Evolutionary conservation across 2,797 vertebrate genomes (phyloP), one percentile per base, ranked within the genome.

Genomic region (Lutra lutra): DNA sequence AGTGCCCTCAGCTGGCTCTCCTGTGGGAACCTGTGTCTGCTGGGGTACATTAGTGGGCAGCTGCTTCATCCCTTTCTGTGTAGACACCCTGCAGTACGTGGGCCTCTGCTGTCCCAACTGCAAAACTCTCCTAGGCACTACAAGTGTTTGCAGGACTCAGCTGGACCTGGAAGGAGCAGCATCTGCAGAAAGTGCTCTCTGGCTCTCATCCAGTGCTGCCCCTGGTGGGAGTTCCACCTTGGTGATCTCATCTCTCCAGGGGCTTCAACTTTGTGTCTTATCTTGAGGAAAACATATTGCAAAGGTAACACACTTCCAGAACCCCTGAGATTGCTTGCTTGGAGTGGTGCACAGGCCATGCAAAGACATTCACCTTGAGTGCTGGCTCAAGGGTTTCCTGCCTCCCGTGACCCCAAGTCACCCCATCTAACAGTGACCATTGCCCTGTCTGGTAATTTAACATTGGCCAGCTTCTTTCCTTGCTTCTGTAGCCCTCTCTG

Each of bases 41-140:
- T 99, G 91, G 99, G 99, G 70, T 99, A 99, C 80, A 0, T 98
- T 18, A 35, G 94, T 91, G 2, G 99, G 99, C 73, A 99, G 99
- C 98, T 99, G 99, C 97, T 99, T 99, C 98, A 99, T 99, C 96
- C 99, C 99, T 0, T 99, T 99, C 98, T 99, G 99, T 15, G 98
- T 99, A 84, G 98, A 99, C 54, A 98, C 99, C 4, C 98, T 99
- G 38, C 99, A 98, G 96, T 99, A 99, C 1, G 99, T 99, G 95
- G 99, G 99, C 96, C 99, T 99, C 97, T 98, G 66, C 95, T 99
- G 99, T 96, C 99, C 99, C 0, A 98, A 98, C 96, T 99, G 99
- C 98, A 98, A 82, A 25, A 95, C 98, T 7, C 97, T 98, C 56
- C 51, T 99, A 27, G 99, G 99, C 12, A 98, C 99, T 99, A 99